Evolutionary conservation across 2,797 vertebrate genomes (phyloP).

Genomic region (Phalanger gymnotis): DNA sequence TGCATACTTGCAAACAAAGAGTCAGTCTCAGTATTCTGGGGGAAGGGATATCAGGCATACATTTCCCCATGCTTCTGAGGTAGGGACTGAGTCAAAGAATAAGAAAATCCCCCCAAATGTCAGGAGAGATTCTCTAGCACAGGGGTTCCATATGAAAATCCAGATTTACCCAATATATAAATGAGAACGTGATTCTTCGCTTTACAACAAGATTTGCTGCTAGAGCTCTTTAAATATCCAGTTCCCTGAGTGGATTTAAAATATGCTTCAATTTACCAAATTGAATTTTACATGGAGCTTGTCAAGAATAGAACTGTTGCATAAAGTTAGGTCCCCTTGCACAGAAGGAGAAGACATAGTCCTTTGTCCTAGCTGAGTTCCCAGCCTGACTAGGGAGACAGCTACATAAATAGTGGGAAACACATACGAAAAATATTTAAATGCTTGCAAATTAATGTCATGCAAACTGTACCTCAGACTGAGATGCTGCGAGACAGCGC

Average conservation of each 20-base stretch:
- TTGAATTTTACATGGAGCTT: neutral
- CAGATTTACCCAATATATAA: constrained; percentile 58
- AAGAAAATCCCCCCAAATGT: neutral
- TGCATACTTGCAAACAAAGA: neutral
- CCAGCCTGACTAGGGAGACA: neutral
- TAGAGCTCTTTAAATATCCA: constrained; percentile 65
- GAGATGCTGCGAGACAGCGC: neutral
- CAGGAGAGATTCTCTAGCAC: neutral
- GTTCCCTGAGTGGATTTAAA: constrained; percentile 49
- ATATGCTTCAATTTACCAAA: constrained; percentile 42
- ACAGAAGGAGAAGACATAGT: neutral
- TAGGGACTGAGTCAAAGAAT: neutral
- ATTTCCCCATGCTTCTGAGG: neutral
- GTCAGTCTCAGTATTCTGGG: neutral
- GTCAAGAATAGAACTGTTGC: neutral
- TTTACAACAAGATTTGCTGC: constrained; percentile 69
- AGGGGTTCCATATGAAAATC: constrained; percentile 41
- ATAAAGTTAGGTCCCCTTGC: neutral
- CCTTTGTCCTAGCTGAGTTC: neutral
- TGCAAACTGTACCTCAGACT: neutral
- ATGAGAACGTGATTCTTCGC: constrained; percentile 47
- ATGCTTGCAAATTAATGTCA: neutral
- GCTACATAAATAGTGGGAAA: neutral
- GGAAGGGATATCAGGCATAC: neutral
- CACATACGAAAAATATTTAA: neutral